Evolutionary conservation across 2,113 vertebrate genomes (phyloP).

Genomic region (Myotis davidii): DNA sequence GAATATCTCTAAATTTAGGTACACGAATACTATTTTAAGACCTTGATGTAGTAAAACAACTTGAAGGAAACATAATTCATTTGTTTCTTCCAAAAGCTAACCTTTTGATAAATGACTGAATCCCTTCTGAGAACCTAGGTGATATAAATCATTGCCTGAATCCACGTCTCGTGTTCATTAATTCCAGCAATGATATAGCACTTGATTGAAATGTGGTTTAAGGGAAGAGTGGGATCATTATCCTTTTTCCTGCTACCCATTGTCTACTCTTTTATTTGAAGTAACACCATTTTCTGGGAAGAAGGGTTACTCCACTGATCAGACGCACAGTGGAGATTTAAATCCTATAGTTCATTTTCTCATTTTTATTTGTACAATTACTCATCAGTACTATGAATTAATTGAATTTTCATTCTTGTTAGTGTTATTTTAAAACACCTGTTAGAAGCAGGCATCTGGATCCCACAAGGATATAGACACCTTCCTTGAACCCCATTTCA

Average conservation of each 20-base stretch:
- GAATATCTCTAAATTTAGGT: background rate
- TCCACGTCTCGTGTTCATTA: background rate
- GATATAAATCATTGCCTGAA: background rate
- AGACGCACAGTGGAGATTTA: background rate
- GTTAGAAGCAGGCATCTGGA: background rate
- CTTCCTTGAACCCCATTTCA: background rate
- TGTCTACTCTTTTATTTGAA: background rate
- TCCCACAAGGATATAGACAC: background rate
- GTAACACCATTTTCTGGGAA: background rate
- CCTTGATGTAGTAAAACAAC: background rate
- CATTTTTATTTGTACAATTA: background rate
- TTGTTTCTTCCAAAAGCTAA: background rate
- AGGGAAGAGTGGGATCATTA: background rate
- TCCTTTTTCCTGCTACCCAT: background rate
- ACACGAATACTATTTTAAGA: background rate
- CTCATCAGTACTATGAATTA: background rate
- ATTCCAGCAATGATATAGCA: background rate
- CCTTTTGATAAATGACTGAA: background rate
- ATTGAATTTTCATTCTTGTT: background rate
- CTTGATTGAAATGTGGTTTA: background rate
- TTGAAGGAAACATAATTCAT: conserved; percentile 21
- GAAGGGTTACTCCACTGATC: background rate
- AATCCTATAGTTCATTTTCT: background rate
- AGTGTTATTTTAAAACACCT: background rate
- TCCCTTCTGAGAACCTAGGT: background rate